A percentile compares a stretch with the other conserved stretches of the same genome.
phyloP scores from a whole-genome alignment of 2,797 vertebrate species.

The Odontamblyopus rebecca region DNA sequence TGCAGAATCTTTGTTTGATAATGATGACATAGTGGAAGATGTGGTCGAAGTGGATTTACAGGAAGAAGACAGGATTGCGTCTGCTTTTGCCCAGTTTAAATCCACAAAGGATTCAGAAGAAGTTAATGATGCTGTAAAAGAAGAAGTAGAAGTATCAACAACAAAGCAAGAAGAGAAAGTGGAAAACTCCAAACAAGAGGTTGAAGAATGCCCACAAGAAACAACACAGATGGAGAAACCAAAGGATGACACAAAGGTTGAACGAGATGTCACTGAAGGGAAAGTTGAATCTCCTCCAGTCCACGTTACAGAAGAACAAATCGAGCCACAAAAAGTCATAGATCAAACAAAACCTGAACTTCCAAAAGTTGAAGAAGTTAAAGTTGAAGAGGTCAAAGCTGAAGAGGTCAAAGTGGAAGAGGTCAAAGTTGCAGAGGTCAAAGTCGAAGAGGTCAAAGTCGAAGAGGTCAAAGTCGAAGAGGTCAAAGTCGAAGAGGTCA shows the following conservation, averaged over 20 bases:
- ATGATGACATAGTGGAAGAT: conserved; percentile 36
- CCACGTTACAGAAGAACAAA: neutral
- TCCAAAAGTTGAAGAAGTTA: neutral
- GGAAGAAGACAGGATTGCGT: conserved; percentile 35
- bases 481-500: neutral
- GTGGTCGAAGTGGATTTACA: neutral
- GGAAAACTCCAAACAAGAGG: neutral
- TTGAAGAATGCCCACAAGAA: conserved; percentile 11
- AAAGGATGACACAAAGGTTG: conserved; percentile 3
- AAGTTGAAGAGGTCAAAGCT: conserved; percentile 6
- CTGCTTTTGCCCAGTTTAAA: conserved; percentile 42
- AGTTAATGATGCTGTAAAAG: conserved; percentile 5
- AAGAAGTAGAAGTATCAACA: neutral
- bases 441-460: conserved; percentile 8
- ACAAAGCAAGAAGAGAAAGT: neutral
- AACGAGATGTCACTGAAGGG: conserved; percentile 1
- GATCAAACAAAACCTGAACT: neutral
- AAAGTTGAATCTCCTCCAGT: conserved; percentile 3
- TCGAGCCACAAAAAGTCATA: neutral
- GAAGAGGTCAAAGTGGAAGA: neutral
- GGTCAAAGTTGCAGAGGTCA: conserved; percentile 5
- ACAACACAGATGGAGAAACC: conserved; percentile 16
- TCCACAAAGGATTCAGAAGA: conserved; percentile 20
- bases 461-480: conserved; percentile 1
- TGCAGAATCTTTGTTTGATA: conserved; percentile 73